Base-by-base conservation (phyloP, 2,797 vertebrate genomes). In the Okamejei kenojei region DNA sequence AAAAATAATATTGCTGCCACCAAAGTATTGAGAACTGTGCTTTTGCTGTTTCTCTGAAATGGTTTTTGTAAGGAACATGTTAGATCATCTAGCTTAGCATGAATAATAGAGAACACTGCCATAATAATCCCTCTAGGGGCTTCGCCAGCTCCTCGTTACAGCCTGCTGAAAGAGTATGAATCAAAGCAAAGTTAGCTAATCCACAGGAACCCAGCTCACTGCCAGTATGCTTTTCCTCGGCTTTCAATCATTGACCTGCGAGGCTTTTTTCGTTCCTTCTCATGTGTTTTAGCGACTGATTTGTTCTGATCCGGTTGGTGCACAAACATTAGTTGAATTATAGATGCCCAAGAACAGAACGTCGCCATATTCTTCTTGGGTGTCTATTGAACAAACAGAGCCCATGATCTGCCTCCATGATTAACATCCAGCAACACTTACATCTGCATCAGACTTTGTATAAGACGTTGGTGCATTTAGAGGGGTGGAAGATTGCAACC, bases 91-190 rank as follows among this genome's bases (percentile, higher is more conserved):
- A 78, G 73, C 84, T 58, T 93, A 94, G 78, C 93, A 78, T 77
- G 78, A 86, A 93, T 90, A 93, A 93, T 77, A 90, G 93, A 94
- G 95, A 95, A 93, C n/a, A 93, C 29, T 90, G 93, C 80, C 2
- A 1, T 93, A 94, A 93, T 93, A 94, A 93, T 93, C 71, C 54
- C 78, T 90, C 0, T 0, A 58, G 79, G 81, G 54, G 23, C 93
- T 95, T 95, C 93, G 82, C 54, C 90, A 93, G 91, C 61, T 90
- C 0, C 0, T 61, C 73, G 73, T 84, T 94, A 76, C n/a, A 93
- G 93, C 1, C n/a, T 93, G 93, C 94, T 94, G 93, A 94, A 94
- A 93, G 93, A 94, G 23, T 77, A 92, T 19, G 65, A 91, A 92
- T 94, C 93, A 94, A 94, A 94, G 80, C 92, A 93, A 93, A n/a